Conservation (phyloP, 2,797 vertebrate genomes). For the Diplodus sargus region DNA sequence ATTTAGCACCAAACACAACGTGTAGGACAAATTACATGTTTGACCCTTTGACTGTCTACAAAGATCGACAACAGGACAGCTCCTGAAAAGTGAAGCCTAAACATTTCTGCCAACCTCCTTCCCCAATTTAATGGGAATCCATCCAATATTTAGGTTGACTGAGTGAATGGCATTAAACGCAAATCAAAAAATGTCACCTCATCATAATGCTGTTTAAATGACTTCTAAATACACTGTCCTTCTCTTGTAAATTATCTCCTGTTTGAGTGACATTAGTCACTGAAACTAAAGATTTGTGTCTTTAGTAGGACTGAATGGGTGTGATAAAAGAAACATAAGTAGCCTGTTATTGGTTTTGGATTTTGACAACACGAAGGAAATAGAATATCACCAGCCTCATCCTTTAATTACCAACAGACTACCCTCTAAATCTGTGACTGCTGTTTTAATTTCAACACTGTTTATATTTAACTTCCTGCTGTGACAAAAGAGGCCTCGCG, state of each 20-base stretch:
- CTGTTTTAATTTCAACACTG: constrained; percentile 17
- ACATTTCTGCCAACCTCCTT: too few relatives aligned
- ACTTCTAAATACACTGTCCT: not conserved
- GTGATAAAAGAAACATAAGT: not conserved
- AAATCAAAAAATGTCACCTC: not conserved
- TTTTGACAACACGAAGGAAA: not conserved
- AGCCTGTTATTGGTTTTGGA: not conserved
- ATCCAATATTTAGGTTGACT: not conserved
- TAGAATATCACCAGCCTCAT: not conserved
- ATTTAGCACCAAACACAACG: not conserved
- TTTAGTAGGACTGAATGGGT: not conserved
- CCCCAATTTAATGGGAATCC: not conserved
- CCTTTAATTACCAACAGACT: not conserved
- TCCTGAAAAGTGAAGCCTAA: too few relatives aligned
- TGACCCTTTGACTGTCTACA: not conserved
- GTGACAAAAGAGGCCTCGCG: not conserved
- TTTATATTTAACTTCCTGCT: constrained; percentile 15
- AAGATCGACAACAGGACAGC: too few relatives aligned
- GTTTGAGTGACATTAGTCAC: not conserved
- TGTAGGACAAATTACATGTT: not conserved
- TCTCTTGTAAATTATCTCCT: not conserved
- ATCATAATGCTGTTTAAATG: not conserved
- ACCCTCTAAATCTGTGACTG: not conserved
- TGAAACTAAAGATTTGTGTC: too few relatives aligned
- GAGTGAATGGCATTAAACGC: not conserved